Percentiles rank a stretch among this genome's conserved stretches.
phyloP scores from a whole-genome alignment of 1,140 invertebrate species.

The Zaprionus kolodkinae region DNA sequence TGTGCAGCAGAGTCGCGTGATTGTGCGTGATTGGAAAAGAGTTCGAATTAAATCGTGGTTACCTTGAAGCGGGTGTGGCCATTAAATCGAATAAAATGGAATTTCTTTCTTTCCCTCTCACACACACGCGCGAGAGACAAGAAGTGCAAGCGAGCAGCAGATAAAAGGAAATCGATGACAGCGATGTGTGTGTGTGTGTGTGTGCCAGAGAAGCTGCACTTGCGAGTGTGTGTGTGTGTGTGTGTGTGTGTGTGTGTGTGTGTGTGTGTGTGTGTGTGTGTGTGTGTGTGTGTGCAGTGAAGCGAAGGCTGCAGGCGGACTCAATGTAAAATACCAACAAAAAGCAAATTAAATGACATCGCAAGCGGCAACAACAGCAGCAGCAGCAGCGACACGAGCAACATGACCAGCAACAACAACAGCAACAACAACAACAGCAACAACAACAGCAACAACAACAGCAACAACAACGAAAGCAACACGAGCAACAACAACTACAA shows the following conservation, averaged over 20 bases:
- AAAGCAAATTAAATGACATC: constrained; percentile 4
- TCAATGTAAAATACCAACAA: constrained; percentile 1
- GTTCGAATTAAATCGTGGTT: constrained; percentile 7
- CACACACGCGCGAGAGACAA: neutral
- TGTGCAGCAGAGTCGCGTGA: neutral
- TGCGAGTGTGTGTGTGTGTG: neutral
- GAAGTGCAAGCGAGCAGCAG: neutral
- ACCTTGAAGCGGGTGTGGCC: constrained; percentile 3
- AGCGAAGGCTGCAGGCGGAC: neutral
- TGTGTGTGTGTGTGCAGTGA: constrained; percentile 2
- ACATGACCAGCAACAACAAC: neutral
- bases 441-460: neutral
- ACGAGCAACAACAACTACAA: constrained; percentile 21
- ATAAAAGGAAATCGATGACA: constrained; percentile 7
- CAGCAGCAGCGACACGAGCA: neutral
- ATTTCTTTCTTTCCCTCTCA: neutral
- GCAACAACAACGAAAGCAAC: constrained; percentile 22
- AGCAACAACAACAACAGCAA: neutral
- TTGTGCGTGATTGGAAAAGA: constrained; percentile 5
- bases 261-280: neutral
- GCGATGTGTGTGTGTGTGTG: constrained; percentile 28
- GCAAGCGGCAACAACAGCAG: neutral
- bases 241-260: neutral
- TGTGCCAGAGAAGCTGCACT: neutral
- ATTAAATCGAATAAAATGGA: constrained; percentile 7